Percentiles rank a stretch among this genome's conserved stretches.
Conservation (phyloP, 2,888 invertebrate species). For the Athetis lepigone region DNA sequence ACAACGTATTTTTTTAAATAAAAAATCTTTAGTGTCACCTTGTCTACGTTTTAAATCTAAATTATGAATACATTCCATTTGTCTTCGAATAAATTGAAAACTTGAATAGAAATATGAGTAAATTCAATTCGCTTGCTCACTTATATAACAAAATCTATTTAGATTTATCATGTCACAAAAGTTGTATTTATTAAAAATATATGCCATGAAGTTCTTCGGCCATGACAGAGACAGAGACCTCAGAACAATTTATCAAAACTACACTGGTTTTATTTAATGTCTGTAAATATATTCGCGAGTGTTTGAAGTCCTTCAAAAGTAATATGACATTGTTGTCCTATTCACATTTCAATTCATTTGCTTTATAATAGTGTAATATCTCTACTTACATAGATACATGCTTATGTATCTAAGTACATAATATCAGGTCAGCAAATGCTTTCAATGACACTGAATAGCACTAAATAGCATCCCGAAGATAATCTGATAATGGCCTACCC, state of each 20-base stretch:
- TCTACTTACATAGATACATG: neutral
- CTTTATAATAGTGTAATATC: conserved; percentile 1
- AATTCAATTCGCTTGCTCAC: neutral
- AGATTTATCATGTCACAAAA: neutral
- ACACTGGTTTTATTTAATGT: too few relatives aligned
- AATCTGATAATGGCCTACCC: neutral
- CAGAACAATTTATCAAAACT: neutral
- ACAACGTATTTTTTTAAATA: conserved; percentile 19
- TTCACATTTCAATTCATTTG: neutral
- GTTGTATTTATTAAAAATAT: neutral
- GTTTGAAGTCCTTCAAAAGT: too few relatives aligned
- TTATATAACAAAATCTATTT: neutral
- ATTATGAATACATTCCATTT: conserved; percentile 33
- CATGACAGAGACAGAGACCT: neutral
- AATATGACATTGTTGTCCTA: neutral
- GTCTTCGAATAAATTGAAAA: conserved; percentile 12
- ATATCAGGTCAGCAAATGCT: too few relatives aligned
- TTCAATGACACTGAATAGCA: conserved; percentile 13
- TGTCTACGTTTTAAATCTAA: conserved; percentile 40
- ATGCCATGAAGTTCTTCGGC: neutral
- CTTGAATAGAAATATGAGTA: conserved; percentile 9
- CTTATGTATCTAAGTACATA: too few relatives aligned
- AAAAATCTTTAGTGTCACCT: conserved; percentile 22
- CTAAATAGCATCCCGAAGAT: conserved; percentile 8
- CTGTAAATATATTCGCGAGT: too few relatives aligned